phyloP scores from a whole-genome alignment of 2,888 invertebrate species.

The Branchellion lobata region DNA sequence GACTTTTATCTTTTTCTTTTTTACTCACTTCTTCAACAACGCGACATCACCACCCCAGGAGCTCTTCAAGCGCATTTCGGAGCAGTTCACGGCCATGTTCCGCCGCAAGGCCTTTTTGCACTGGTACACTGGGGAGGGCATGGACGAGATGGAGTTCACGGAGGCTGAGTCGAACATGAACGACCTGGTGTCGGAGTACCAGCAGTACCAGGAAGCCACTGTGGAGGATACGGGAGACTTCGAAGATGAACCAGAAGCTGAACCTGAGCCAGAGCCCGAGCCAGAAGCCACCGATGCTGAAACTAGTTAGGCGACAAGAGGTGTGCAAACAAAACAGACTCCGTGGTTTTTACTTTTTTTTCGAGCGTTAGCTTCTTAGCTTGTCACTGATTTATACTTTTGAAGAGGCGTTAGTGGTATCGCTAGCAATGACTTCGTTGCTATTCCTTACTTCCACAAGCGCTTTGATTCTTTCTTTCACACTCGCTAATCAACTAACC shows the following conservation, averaged over 20 bases:
- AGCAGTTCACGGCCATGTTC: slow-evolving; percentile 76
- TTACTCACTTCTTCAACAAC: no score
- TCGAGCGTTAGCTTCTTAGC: not conserved
- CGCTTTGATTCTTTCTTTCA: not conserved
- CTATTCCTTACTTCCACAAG: not conserved
- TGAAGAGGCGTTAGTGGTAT: not conserved
- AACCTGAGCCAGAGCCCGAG: not conserved
- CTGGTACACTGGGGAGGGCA: slow-evolving; percentile 96
- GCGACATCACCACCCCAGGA: no score
- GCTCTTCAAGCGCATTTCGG: slow-evolving; percentile 55
- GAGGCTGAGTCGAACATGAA: slow-evolving; percentile 93
- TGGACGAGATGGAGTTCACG: slow-evolving; percentile 96
- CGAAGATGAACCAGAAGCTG: slow-evolving; percentile 13
- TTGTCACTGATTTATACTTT: not conserved
- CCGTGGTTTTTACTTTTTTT: not conserved
- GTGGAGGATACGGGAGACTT: slow-evolving; percentile 62
- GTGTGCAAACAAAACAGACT: not conserved
- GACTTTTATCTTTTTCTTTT: no score
- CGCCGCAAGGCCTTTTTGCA: slow-evolving; percentile 92
- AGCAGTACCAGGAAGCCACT: slow-evolving; percentile 61
- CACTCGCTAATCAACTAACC: not conserved
- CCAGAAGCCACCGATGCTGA: slow-evolving; percentile 26
- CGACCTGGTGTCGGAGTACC: slow-evolving; percentile 65
- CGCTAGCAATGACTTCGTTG: not conserved
- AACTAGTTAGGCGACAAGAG: not conserved